Evolutionary conservation across 1,140 invertebrate genomes (phyloP).

Genomic region (Drosophila mayri): DNA sequence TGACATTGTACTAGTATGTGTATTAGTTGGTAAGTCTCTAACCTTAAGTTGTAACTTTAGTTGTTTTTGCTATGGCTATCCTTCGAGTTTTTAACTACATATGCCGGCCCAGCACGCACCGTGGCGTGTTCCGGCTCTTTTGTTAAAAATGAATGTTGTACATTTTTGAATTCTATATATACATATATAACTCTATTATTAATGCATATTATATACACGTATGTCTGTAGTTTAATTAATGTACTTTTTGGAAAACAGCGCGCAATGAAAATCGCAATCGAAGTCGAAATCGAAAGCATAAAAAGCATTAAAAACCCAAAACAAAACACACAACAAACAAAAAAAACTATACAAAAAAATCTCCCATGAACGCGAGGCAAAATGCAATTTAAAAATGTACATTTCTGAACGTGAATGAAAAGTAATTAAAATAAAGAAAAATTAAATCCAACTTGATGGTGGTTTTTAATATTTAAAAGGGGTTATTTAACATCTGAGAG

Average conservation of each 20-base stretch:
- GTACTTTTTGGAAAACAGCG: constrained; percentile 69
- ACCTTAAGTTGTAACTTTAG: constrained; percentile 76
- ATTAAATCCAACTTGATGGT: constrained; percentile 21
- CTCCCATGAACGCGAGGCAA: constrained; percentile 27
- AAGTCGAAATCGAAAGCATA: constrained; percentile 19
- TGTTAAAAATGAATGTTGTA: constrained; percentile 83
- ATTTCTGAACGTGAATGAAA: constrained; percentile 78
- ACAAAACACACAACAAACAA: constrained; percentile 17
- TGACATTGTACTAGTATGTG: constrained; percentile 75
- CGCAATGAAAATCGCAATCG: constrained; percentile 42
- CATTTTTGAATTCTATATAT: constrained; percentile 82
- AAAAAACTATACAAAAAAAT: constrained; percentile 20
- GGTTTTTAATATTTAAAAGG: background rate
- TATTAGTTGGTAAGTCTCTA: constrained; percentile 75
- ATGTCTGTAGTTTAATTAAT: constrained; percentile 81
- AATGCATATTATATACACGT: constrained; percentile 60
- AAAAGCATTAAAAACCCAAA: constrained; percentile 20
- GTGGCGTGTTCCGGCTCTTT: constrained; percentile 51
- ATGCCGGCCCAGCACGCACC: constrained; percentile 6
- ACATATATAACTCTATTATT: constrained; percentile 62
- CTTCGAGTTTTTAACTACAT: constrained; percentile 79
- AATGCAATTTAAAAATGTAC: constrained; percentile 69
- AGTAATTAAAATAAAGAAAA: constrained; percentile 63
- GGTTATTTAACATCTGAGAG: background rate
- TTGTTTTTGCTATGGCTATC: constrained; percentile 79